Base-by-base conservation (phyloP, 2,888 invertebrate genomes). In the Andrena chrysosceles region DNA sequence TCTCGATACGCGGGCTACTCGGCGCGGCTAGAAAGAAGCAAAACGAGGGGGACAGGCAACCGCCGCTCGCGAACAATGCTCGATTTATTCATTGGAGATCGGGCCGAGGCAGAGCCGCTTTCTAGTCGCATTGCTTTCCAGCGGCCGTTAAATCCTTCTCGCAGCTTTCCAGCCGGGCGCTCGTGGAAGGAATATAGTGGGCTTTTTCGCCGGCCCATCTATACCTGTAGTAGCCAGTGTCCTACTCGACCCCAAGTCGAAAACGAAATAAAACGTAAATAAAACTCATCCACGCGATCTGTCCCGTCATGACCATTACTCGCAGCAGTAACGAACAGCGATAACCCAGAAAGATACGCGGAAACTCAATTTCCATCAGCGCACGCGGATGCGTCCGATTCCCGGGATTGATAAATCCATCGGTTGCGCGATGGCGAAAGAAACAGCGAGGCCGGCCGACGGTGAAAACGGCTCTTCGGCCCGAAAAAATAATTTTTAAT, bases 31-130 rank as follows among this genome's bases (percentile, higher is more conserved):
- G 62, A 77, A 74, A 73, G 56, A 77, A 70, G 64, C 49, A 73
- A 35, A 62, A 4, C 52, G 20, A 13, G 52, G 35, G 29, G 10
- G 49, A 54, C 23, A 52, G 49, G 54, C 23, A 16, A 31, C 42
- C n/a, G n/a, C 73, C 73, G 56, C 59, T 10, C 76, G 59, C 52
- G 84, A 84, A 84, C 84, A 84, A 82, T 80, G 71, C 74, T 68
- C 84, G 85, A 86, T 82, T 86, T 86, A 84, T 84, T 86, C 82
- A 73, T 63, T 35, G 66, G n/a, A n/a, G 71, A 72, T 68, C 52
- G 81, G 64, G 42, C 67, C 63, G 68, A 76, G 67, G 73, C 60
- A 56, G 79, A 67, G 77, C 83, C 59, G 81, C 85, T 83, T 83
- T 83, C 85, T 81, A 86, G 81, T 79, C 74, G 81, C 81, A 60